A percentile compares a stretch with the other conserved stretches of the same genome.
phyloP scores from a whole-genome alignment of 2,888 invertebrate species.

The Argyresthia albistria region DNA sequence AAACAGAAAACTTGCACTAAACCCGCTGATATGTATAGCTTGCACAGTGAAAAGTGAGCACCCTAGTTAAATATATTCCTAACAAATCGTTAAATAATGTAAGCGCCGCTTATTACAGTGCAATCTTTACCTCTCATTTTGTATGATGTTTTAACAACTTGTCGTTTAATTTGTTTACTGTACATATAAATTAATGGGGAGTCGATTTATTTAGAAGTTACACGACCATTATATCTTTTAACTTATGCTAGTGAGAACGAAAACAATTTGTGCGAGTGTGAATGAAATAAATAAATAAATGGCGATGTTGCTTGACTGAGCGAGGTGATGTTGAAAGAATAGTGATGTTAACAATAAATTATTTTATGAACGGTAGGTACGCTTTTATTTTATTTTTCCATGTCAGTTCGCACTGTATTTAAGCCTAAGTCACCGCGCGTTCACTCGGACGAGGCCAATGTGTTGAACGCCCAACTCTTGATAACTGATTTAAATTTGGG shows the following conservation, averaged over 20 bases:
- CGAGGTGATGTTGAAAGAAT: neutral
- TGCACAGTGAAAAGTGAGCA: too few relatives aligned
- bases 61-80: too few relatives aligned
- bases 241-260: neutral
- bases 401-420: too few relatives aligned
- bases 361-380: neutral
- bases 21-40: too few relatives aligned
- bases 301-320: slow-evolving; percentile 1
- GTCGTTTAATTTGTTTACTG: neutral
- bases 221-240: neutral
- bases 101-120: too few relatives aligned
- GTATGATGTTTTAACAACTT: neutral
- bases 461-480: too few relatives aligned
- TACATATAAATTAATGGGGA: neutral
- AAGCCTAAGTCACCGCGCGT: too few relatives aligned
- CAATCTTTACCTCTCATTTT: neutral
- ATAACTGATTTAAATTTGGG: too few relatives aligned
- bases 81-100: too few relatives aligned
- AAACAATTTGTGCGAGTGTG: neutral
- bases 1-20: too few relatives aligned
- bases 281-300: neutral
- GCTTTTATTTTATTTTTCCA: slow-evolving; percentile 9
- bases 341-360: slow-evolving; percentile 6
- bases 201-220: neutral
- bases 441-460: too few relatives aligned